Conservation (phyloP, 2,888 invertebrate genomes). For the Euzophera pinguis region DNA sequence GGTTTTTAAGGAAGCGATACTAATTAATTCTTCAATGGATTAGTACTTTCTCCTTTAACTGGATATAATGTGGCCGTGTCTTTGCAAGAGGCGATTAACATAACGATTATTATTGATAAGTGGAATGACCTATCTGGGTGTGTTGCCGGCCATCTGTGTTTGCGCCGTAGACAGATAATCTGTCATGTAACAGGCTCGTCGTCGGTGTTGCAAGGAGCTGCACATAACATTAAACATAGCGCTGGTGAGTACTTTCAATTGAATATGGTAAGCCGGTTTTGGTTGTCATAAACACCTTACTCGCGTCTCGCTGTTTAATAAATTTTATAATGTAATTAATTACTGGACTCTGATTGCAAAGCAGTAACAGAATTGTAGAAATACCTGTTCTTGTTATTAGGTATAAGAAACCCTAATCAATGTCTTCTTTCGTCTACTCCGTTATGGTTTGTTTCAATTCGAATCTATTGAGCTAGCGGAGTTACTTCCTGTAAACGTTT, state of each 20-base stretch:
- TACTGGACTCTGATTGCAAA: too few species aligned
- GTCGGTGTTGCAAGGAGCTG: constrained; percentile 54
- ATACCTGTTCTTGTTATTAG: too few species aligned
- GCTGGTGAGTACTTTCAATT: constrained; percentile 65
- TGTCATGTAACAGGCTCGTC: constrained; percentile 53
- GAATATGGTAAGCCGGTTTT: constrained; percentile 71
- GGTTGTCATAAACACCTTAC: constrained; percentile 63
- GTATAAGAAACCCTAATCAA: too few species aligned
- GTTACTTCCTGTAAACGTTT: too few species aligned
- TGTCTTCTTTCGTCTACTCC: too few species aligned
- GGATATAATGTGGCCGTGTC: constrained; percentile 22
- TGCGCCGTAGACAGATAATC: constrained; percentile 42
- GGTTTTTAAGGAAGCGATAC: constrained; percentile 29
- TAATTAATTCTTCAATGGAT: constrained; percentile 25
- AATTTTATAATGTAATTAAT: background rate
- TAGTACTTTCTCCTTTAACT: constrained; percentile 30
- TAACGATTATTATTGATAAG: constrained; percentile 24
- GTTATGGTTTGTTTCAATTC: too few species aligned
- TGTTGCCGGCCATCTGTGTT: constrained; percentile 27
- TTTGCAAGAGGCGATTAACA: constrained; percentile 20
- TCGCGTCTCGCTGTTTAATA: background rate
- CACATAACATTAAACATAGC: constrained; percentile 71
- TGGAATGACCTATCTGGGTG: constrained; percentile 37
- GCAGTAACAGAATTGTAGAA: too few species aligned
- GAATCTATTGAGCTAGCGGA: too few species aligned